Conservation (phyloP, 2,113 vertebrate genomes). For the Salvelinus sp. region DNA sequence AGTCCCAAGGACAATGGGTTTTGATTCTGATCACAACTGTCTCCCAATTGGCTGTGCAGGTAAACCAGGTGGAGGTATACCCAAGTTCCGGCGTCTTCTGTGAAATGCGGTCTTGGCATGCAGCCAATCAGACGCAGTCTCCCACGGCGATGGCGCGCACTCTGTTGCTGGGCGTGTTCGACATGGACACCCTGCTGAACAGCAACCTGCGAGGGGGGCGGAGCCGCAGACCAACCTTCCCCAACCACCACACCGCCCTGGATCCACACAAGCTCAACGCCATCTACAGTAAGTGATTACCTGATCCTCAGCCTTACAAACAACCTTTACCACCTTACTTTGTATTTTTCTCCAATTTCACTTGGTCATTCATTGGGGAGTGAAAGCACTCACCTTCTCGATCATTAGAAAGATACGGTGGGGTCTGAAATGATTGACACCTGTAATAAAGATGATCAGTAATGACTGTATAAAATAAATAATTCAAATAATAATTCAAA, state of each 20-base stretch:
- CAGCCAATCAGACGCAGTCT: conserved; percentile 58
- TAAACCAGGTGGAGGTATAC: conserved; percentile 57
- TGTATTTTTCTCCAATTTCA: too few relatives aligned
- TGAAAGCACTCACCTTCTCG: too few relatives aligned
- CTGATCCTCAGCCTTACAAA: not conserved
- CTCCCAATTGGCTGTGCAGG: conserved; percentile 18
- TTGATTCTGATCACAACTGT: not conserved
- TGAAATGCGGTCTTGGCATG: conserved; percentile 53
- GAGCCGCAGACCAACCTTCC: conserved; percentile 53
- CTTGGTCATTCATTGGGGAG: too few relatives aligned
- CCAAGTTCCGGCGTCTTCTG: conserved; percentile 61
- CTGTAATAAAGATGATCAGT: too few relatives aligned
- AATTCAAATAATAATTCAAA: too few relatives aligned
- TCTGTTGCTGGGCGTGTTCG: conserved; percentile 62
- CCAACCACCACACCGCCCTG: conserved; percentile 49
- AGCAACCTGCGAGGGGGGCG: conserved; percentile 63
- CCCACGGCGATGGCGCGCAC: conserved; percentile 60
- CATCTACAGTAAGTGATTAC: conserved; percentile 50
- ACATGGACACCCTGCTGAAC: conserved; percentile 64
- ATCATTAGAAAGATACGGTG: too few relatives aligned
- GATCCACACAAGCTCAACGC: conserved; percentile 61
- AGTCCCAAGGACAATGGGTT: too few relatives aligned
- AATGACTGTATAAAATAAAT: too few relatives aligned
- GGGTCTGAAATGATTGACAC: too few relatives aligned
- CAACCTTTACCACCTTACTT: too few relatives aligned